Evolutionary conservation across 2,888 invertebrate genomes (phyloP), one percentile per base, ranked within the genome.

Genomic region (Agapetus fuscipes): DNA sequence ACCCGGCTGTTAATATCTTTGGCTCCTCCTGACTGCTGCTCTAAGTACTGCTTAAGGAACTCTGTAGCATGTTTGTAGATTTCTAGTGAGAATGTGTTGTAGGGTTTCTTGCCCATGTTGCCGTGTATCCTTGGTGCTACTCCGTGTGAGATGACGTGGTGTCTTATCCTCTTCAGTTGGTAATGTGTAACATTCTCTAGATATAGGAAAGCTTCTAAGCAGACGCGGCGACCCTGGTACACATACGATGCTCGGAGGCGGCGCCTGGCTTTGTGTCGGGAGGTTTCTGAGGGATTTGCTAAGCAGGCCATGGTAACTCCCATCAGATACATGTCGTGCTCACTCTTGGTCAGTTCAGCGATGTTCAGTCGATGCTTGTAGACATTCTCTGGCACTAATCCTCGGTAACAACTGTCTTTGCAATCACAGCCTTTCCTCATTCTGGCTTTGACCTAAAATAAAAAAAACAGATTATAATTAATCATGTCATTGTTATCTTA

Each of bases 251-350:
- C 80, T 37, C 83, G 64, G 37, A 83, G 64, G 56, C 84, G 70
- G 60, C 80, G 72, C 31, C 83, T 63, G 48, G 83, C 82, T 54
- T 81, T 83, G 50, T 81, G 80, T 14, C 82, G 63, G 1, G 78
- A 78, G 1, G 80, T 80, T 43, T 78, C 79, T 39, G 80, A 78
- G 12, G 80, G 80, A 58, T 84, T 83, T 1, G 82, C 79, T 48
- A 84, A 63, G 51, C 83, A 83, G 1, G 83, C 83, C 83, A 83
- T 83, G 2, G 83, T 83, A 17, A 85, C 80, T n/a, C 84, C 84
- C 84, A 84, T 84, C 52, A 84, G 62, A 56, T 85, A 85, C 84
- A 85, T 84, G 58, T 84, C 84, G 58, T 84, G 84, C 58, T 85
- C 84, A 39, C 80, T 81, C 61, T 84, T 83, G 1, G 84, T 84